Base-by-base conservation (phyloP, 2,888 invertebrate species). In the Podabrus alpinus region DNA sequence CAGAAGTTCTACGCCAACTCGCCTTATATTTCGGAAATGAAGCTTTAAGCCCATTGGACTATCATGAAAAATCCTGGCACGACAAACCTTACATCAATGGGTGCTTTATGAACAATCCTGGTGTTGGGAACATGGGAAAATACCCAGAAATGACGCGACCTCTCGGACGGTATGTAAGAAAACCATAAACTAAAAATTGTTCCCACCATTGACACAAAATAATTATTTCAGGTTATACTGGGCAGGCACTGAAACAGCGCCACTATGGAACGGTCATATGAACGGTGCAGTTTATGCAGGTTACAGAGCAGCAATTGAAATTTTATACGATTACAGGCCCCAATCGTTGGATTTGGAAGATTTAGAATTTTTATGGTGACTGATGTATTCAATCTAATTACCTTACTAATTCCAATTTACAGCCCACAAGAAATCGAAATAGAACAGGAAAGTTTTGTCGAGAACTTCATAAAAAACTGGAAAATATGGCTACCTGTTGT, bases 231-330 rank as follows among this genome's bases (percentile, higher is more conserved):
- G 85, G 64, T 79, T 85, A 62, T 80, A 80, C 74, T 85, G 83
- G 82, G 84, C 83, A n/a, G 85, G 85, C 19, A 80, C 84, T 19
- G 85, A 85, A 76, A 82, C 82, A 3, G 80, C 83, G 0, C 74
- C 78, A 4, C 78, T 80, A 62, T 86, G 85, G 85, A 84, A 82
- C 70, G 85, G 86, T 1, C 80, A 80, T 21, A 79, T 85, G 75
- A 80, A 80, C 13, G 86, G 86, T 7, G 85, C 84, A 9, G 80
- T 84, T 16, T 78, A 82, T 73, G 79, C 84, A 1, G 86, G 85
- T 24, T 77, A 80, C 45, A 72, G 82, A 68, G 83, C 83, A 2
- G 85, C 84, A n/a, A 66, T 83, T 21, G 81, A 84, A 78, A 81
- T 82, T 59, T 76, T 86, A 3, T 83, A 82, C 61, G 81, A 83